These are phyloP conservation scores for Sebastes fasciatus DNA, from an alignment of 2,113 vertebrate species.

Conservation along the genomic window DNA sequence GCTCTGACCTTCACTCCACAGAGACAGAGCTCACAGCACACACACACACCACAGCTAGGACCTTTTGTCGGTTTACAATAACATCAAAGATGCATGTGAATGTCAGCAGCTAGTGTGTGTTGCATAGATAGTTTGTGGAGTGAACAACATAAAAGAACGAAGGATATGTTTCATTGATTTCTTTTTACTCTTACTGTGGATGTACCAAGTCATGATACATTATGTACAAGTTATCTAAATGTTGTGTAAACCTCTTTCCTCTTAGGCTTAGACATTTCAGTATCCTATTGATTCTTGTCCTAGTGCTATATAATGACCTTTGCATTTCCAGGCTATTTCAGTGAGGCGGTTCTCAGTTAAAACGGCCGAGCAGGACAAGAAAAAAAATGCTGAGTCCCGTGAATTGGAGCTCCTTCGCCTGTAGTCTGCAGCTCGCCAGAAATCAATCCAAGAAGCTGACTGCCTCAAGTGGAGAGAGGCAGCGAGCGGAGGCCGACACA, in stretches of 20 bases:
- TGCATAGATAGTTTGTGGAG: slow-evolving; percentile 13
- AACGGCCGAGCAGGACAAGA: slow-evolving; percentile 31
- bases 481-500: slow-evolving; percentile 18
- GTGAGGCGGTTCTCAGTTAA: slow-evolving; percentile 45
- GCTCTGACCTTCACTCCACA: slow-evolving; percentile 78
- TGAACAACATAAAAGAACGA: not conserved
- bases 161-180: not conserved
- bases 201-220: not conserved
- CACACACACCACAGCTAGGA: slow-evolving; percentile 32
- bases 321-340: slow-evolving; percentile 51
- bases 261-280: not conserved
- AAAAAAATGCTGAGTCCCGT: slow-evolving; percentile 53
- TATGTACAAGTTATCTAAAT: not conserved
- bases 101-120: not conserved
- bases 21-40: slow-evolving; percentile 54
- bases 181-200: not conserved
- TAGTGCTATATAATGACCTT: slow-evolving; percentile 46
- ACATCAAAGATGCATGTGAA: slow-evolving; percentile 24
- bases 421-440: slow-evolving; percentile 43
- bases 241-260: not conserved
- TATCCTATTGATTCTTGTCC: slow-evolving; percentile 15
- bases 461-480: slow-evolving; percentile 26
- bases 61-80: slow-evolving; percentile 51
- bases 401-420: slow-evolving; percentile 55
- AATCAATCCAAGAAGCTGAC: slow-evolving; percentile 67